These are phyloP conservation scores for Heliconius ethilla DNA, from an alignment of 2,888 invertebrate species.

Conservation along the genomic window DNA sequence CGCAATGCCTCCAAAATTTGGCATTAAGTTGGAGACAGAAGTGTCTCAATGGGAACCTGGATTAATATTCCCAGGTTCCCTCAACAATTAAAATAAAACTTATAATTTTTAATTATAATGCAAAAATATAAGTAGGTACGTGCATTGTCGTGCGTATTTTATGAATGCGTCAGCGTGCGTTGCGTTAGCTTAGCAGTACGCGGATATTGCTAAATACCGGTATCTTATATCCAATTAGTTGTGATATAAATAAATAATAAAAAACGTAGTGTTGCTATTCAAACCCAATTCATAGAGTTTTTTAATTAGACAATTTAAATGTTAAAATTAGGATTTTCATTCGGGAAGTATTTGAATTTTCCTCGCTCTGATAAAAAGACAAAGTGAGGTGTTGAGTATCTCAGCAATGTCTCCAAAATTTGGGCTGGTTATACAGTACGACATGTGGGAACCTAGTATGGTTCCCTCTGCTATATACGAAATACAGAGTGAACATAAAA, in stretches of 20 bases:
- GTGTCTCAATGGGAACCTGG: no score
- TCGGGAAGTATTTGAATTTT: no score
- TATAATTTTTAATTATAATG: no score
- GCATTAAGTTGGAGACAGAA: not conserved
- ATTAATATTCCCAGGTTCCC: no score
- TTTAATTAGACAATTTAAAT: not conserved
- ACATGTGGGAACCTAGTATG: not conserved
- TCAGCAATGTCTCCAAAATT: not conserved
- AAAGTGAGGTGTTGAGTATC: no score
- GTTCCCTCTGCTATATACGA: not conserved
- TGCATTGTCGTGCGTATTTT: constrained; percentile 12
- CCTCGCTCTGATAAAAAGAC: no score
- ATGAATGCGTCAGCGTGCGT: constrained; percentile 17
- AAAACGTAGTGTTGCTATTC: not conserved
- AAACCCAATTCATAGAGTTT: not conserved
- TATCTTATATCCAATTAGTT: constrained; percentile 18
- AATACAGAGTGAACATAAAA: not conserved
- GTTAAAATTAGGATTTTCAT: not conserved
- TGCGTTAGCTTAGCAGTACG: not conserved
- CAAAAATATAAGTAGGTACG: not conserved
- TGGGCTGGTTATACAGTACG: not conserved
- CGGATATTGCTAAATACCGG: constrained; percentile 22
- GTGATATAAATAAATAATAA: constrained; percentile 1
- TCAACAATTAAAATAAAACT: no score
- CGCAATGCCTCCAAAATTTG: not conserved